phyloP scores from a whole-genome alignment of 2,797 vertebrate species.

The Mus spretus region DNA sequence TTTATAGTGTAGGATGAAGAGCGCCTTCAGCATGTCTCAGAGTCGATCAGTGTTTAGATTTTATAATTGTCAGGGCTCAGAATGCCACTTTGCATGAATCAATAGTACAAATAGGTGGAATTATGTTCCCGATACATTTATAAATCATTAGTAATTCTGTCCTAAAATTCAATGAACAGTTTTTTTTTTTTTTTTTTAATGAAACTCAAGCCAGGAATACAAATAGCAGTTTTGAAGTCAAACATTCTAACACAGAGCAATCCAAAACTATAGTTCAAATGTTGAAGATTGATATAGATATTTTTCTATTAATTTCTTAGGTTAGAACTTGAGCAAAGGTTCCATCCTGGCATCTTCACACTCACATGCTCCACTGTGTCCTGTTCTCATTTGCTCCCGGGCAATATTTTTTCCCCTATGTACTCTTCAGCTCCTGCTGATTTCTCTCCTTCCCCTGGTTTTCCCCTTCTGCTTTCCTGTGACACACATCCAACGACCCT shows the following conservation, averaged over 20 bases:
- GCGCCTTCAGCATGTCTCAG: not conserved
- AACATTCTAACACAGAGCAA: not conserved
- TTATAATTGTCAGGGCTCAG: not conserved
- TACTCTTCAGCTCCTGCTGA: not conserved
- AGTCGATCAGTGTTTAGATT: not conserved
- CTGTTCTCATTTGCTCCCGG: too few relatives aligned
- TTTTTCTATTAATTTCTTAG: not conserved
- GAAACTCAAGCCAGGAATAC: not conserved
- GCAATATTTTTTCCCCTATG: too few relatives aligned
- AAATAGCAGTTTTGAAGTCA: not conserved
- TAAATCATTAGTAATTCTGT: not conserved
- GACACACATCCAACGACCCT: not conserved
- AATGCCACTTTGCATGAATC: not conserved
- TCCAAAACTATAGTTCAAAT: not conserved
- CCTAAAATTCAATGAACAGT: not conserved
- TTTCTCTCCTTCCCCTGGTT: not conserved
- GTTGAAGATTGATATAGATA: not conserved
- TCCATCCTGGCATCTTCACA: not conserved
- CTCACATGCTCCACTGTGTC: too few relatives aligned
- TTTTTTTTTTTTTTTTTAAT: not conserved
- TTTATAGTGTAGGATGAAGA: not conserved
- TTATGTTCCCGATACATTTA: not conserved
- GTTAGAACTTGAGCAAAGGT: not conserved
- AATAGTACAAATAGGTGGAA: not conserved
- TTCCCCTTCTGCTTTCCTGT: not conserved